phyloP scores from a whole-genome alignment of 2,888 invertebrate species.

The Philopedon plagiatum region DNA sequence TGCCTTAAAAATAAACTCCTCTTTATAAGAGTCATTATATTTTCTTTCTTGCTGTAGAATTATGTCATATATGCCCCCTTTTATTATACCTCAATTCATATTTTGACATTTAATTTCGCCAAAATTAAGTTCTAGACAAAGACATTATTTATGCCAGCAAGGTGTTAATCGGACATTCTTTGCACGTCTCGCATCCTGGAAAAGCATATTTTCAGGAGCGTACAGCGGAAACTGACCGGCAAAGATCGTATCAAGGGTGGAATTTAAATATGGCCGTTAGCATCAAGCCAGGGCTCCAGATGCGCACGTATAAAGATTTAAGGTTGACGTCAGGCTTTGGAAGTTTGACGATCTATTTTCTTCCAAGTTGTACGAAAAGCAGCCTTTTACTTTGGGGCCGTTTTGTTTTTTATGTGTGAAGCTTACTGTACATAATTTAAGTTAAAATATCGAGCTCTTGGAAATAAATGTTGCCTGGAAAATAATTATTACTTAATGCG shows the following conservation, averaged over 20 bases:
- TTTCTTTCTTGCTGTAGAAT: no score
- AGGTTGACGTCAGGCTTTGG: constrained; percentile 33
- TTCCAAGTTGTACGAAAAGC: constrained; percentile 25
- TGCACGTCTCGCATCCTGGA: constrained; percentile 40
- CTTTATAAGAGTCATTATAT: no score
- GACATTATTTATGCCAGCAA: constrained; percentile 16
- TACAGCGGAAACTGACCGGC: constrained; percentile 46
- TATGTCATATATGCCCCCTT: no score
- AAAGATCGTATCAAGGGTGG: constrained; percentile 40
- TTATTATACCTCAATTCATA: neutral
- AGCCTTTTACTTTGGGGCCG: neutral
- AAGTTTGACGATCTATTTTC: constrained; percentile 44
- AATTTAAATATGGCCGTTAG: constrained; percentile 47
- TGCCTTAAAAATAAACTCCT: no score
- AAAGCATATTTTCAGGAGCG: constrained; percentile 45
- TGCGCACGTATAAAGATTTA: constrained; percentile 39
- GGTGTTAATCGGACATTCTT: constrained; percentile 35
- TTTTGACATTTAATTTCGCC: constrained; percentile 25
- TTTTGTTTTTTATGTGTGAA: neutral
- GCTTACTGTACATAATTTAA: neutral
- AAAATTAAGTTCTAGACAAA: constrained; percentile 15
- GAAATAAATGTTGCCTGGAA: no score
- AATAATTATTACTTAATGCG: no score
- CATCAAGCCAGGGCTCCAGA: constrained; percentile 30
- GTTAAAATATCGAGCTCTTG: neutral